Evolutionary conservation across 2,888 invertebrate species (phyloP), one percentile per base, ranked within the genome.

Genomic region (Epistrophe grossulariae): DNA sequence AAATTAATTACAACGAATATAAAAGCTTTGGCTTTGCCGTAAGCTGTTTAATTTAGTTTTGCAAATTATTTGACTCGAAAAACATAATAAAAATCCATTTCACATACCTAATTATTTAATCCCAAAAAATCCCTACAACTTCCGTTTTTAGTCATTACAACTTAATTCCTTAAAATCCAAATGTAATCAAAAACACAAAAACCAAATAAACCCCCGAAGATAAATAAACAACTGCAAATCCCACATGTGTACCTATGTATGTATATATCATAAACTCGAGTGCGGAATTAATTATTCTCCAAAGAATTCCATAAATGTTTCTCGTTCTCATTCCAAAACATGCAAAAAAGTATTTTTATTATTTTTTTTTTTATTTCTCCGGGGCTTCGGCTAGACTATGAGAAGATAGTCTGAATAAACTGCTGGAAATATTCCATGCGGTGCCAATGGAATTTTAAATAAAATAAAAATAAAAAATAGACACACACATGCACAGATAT

Each of bases 221-320:
- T 13, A 78, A 78, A 70, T 45, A 55, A 60, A 79, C 60, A 52
- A 60, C 31, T 9, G 5, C 31, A 3, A 64, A 52, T 66, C 24
- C 40, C 43, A 71, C 31, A 79, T 79, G 2, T 38, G 10, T 38
- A 11, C 24, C 1, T 24, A 24, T 3, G 3, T 24, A n/a, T 11
- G 3, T 2, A 38, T 70, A 64, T 38, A 84, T 79, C 79, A 70
- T 74, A 66, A 5, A 43, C 45, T 31, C 71, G 52, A 71, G 84
- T 66, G 45, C 24, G 72, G 68, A 84, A 84, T 80, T 64, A 80
- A 80, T 80, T 80, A 80, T 80, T 80, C 76, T 70, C 80, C 48
- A 76, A 72, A 70, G 74, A 38, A 28, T 57, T 64, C 52, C 38
- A 55, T 15, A 64, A 74, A 77, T 62, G 45, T 55, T 57, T 76